These are phyloP conservation scores for Aricia artaxerxes DNA, from an alignment of 2,888 invertebrate species.

Conservation along the genomic window DNA sequence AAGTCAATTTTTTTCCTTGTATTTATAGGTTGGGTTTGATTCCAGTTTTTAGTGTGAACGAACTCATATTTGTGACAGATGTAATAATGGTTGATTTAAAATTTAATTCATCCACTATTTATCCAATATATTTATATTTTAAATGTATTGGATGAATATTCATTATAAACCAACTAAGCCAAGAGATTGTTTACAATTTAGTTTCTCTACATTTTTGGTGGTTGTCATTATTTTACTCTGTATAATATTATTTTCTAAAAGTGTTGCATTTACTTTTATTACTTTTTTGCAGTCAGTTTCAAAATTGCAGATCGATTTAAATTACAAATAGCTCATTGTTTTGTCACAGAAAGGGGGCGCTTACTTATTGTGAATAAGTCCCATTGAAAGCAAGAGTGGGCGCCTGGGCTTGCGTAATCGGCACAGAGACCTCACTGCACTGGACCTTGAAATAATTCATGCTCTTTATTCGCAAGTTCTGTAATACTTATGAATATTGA, in stretches of 20 bases:
- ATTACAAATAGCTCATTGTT: slow-evolving; percentile 9
- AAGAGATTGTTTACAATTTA: not conserved
- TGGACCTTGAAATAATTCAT: slow-evolving; percentile 31
- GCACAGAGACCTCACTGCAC: slow-evolving; percentile 6
- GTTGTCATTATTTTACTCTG: no score
- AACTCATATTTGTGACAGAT: not conserved
- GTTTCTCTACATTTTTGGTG: not conserved
- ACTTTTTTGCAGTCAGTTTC: not conserved
- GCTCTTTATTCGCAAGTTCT: slow-evolving; percentile 24
- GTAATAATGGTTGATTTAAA: not conserved
- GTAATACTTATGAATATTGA: not conserved
- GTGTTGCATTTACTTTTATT: no score
- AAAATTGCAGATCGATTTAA: not conserved
- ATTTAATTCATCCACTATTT: no score
- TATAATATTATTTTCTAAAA: no score
- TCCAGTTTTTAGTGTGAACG: slow-evolving; percentile 2
- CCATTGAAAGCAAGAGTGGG: slow-evolving; percentile 42
- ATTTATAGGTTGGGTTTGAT: not conserved
- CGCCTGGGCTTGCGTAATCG: slow-evolving; percentile 33
- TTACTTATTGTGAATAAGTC: slow-evolving; percentile 43
- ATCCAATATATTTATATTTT: no score
- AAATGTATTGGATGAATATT: not conserved
- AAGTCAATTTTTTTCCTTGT: not conserved
- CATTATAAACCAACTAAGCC: not conserved
- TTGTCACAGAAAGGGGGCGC: not conserved